Conservation (phyloP, 2,797 vertebrate genomes). For the Fistularia tabacaria region DNA sequence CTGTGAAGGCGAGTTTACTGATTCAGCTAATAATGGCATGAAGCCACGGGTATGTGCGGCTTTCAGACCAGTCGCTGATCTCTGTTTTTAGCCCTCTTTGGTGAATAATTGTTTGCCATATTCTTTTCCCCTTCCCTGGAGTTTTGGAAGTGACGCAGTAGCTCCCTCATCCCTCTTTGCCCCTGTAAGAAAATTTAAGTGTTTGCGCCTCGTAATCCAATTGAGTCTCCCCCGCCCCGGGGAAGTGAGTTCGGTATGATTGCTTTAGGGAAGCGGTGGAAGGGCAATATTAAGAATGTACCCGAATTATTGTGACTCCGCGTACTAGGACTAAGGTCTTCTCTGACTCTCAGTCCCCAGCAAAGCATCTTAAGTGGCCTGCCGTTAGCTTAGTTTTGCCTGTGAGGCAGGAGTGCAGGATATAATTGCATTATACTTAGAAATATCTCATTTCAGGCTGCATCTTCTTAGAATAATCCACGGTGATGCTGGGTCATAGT, state of each 20-base stretch:
- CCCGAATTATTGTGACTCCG: slow-evolving; percentile 65
- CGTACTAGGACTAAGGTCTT: slow-evolving; percentile 62
- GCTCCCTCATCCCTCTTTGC: slow-evolving; percentile 60
- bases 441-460: slow-evolving; percentile 48
- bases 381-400: slow-evolving; percentile 71
- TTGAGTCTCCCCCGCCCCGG: slow-evolving; percentile 59
- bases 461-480: slow-evolving; percentile 46
- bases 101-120: slow-evolving; percentile 20
- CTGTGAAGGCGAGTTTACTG: too few species aligned
- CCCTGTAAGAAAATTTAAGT: slow-evolving; percentile 75
- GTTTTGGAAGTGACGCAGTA: slow-evolving; percentile 63
- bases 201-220: slow-evolving; percentile 78
- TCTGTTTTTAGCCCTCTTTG: slow-evolving; percentile 2
- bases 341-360: slow-evolving; percentile 52
- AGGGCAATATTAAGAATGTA: slow-evolving; percentile 76
- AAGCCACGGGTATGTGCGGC: too few species aligned
- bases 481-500: slow-evolving; percentile 37
- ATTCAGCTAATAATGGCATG: too few species aligned
- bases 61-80: slow-evolving; percentile 2
- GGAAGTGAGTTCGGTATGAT: slow-evolving; percentile 59
- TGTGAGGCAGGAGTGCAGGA: slow-evolving; percentile 58
- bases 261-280: slow-evolving; percentile 72
- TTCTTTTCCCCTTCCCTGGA: slow-evolving; percentile 34
- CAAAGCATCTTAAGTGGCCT: slow-evolving; percentile 70
- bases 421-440: slow-evolving; percentile 68